Evolutionary conservation across 2,797 vertebrate species (phyloP), one percentile per base, ranked within the genome.

Genomic region (Takifugu rubripes): DNA sequence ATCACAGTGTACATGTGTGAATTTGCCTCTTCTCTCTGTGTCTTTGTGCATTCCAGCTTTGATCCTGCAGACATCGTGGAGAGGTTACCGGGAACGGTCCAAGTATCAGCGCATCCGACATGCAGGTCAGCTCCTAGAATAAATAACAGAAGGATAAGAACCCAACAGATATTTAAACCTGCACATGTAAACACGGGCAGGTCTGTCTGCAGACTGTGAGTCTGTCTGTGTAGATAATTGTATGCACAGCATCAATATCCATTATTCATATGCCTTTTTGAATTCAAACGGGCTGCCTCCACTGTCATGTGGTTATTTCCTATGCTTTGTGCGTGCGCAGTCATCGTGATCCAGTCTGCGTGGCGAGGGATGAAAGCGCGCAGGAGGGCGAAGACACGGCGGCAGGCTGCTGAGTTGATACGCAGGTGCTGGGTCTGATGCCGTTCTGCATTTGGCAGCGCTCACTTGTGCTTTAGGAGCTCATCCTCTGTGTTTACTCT

Each of bases 301-400:
- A n/a, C 14, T n/a, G 5, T 2, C 15, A 44, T 3, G 15, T 7
- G 14, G 15, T 15, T 46, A 5, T 25, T 48, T 48, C 25, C 2
- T 25, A 11, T 21, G 21, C 12, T 48, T 24, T 79, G 10, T 79
- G 56, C 70, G 15, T 66, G 33, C 74, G 9, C 52, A 99, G 97
- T 94, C 26, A 91, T 97, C 59, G 75, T 89, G 17, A 95, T 99
- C 88, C 97, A 99, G 90, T 94, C 97, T 0, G 98, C 90, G 84
- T 99, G 97, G 97, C 89, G 97, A 65, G 97, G 97, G 44, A 95
- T 93, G 14, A 81, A 96, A 86, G 97, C 91, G 21, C 92, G 97
- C 65, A 90, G 93, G 81, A 94, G 91, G 87, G 97, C 97, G 16
- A 92, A 88, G 66, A 92, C 89, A 64, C 94, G 91, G 70, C 93